These are phyloP conservation scores for Euglossa dilemma DNA, from an alignment of 1,140 invertebrate genomes.

Conservation along the genomic window DNA sequence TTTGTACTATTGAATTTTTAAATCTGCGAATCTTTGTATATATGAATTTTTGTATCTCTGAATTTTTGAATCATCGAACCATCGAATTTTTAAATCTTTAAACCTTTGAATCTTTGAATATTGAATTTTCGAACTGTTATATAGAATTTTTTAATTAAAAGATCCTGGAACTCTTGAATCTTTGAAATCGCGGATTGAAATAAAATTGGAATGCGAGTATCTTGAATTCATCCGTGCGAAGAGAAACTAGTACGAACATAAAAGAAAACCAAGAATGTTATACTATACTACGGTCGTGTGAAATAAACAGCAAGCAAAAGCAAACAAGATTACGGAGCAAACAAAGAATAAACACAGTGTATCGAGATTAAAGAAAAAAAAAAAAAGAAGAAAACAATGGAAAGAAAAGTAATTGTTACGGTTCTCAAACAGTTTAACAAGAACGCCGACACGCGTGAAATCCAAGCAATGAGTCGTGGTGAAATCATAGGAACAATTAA, in stretches of 20 bases:
- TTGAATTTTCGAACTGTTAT: no score
- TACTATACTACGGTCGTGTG: slow-evolving; percentile 33
- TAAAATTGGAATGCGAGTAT: not conserved
- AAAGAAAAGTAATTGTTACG: not conserved
- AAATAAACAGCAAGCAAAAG: slow-evolving; percentile 18
- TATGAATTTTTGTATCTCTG: no score
- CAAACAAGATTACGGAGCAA: slow-evolving; percentile 14
- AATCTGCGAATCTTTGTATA: not conserved
- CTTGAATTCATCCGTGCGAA: slow-evolving; percentile 44
- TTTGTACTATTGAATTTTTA: not conserved
- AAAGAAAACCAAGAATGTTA: slow-evolving; percentile 18
- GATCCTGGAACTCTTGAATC: not conserved
- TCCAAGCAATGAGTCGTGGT: not conserved
- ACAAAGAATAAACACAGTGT: slow-evolving; percentile 15
- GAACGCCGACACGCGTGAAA: slow-evolving; percentile 27
- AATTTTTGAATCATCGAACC: not conserved
- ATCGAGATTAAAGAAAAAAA: slow-evolving; percentile 11
- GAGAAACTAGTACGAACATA: slow-evolving; percentile 25
- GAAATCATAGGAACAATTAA: slow-evolving; percentile 30
- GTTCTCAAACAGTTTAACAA: not conserved
- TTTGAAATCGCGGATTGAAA: not conserved
- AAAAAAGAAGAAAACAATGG: slow-evolving; percentile 6
- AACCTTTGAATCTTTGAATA: not conserved
- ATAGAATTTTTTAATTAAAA: not conserved
- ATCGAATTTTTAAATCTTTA: not conserved